Conservation (phyloP, 1,140 invertebrate species). For the Spodoptera litura region DNA sequence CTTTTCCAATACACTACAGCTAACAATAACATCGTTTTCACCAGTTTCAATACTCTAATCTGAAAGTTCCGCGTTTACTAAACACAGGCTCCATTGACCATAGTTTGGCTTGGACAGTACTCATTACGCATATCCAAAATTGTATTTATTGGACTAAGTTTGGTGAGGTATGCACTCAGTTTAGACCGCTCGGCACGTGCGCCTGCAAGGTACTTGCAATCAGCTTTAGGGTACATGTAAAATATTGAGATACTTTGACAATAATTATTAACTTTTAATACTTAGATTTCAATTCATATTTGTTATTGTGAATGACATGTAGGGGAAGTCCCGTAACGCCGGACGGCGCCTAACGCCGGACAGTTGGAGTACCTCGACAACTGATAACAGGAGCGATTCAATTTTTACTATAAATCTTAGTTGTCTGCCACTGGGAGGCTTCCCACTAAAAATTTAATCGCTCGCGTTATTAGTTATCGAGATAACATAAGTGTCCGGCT, state of each 20-base stretch:
- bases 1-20: constrained; percentile 14
- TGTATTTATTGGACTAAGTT: constrained; percentile 41
- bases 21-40: constrained; percentile 30
- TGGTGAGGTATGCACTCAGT: constrained; percentile 36
- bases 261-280: not conserved
- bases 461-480: too few relatives aligned
- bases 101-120: constrained; percentile 37
- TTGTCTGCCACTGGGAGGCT: too few relatives aligned
- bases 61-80: constrained; percentile 44
- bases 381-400: too few relatives aligned
- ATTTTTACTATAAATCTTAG: too few relatives aligned
- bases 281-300: too few relatives aligned
- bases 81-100: constrained; percentile 40
- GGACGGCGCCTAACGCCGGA: too few relatives aligned
- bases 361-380: too few relatives aligned
- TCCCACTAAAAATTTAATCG: too few relatives aligned
- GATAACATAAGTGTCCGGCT: too few relatives aligned
- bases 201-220: constrained; percentile 18
- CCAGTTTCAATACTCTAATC: constrained; percentile 20
- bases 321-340: too few relatives aligned
- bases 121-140: constrained; percentile 49
- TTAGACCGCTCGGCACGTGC: constrained; percentile 30
- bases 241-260: not conserved
- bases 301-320: too few relatives aligned
- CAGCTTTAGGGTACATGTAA: constrained; percentile 4